Evolutionary conservation across 2,113 vertebrate genomes (phyloP).

Genomic region (Phainopepla nitens): DNA sequence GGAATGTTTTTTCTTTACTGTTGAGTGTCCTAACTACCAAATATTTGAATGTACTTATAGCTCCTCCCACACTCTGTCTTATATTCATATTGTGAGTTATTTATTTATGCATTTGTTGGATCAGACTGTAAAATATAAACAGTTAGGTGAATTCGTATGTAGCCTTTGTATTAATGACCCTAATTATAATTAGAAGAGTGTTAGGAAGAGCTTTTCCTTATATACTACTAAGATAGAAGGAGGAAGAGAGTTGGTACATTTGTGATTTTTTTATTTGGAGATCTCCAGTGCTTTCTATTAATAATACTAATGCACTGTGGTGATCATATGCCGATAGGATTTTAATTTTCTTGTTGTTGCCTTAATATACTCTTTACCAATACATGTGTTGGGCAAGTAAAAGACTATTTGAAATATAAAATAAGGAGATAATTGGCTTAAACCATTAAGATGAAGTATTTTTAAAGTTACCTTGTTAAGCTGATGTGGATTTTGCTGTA

Average conservation of each 20-base stretch:
- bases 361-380: not conserved
- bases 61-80: not conserved
- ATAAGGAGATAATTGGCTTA: not conserved
- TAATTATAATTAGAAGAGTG: not conserved
- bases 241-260: not conserved
- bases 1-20: not conserved
- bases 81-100: not conserved
- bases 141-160: not conserved
- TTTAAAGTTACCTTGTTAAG: not conserved
- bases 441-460: not conserved
- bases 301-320: not conserved
- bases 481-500: not conserved
- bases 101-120: not conserved
- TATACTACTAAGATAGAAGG: not conserved
- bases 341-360: not conserved
- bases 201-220: not conserved
- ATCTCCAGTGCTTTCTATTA: not conserved
- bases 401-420: not conserved
- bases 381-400: not conserved
- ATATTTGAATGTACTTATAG: not conserved
- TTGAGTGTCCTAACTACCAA: not conserved
- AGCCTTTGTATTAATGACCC: not conserved
- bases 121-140: not conserved
- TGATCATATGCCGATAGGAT: not conserved
- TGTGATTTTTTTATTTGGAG: not conserved